These are phyloP conservation scores for Mormyrus proboscirostris DNA, from an alignment of 2,797 vertebrate species.

Conservation along the genomic window DNA sequence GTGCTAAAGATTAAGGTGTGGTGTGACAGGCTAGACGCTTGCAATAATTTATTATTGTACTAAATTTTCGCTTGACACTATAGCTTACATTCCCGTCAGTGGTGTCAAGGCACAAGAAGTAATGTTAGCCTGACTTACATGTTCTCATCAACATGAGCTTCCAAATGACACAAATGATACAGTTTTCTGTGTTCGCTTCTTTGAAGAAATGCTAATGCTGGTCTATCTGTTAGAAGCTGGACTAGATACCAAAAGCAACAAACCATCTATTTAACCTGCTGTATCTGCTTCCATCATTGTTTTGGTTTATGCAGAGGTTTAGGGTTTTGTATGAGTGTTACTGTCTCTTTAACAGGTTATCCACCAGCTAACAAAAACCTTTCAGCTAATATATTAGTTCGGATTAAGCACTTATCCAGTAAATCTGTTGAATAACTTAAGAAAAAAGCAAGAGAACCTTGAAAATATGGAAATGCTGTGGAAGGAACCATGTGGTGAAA, in stretches of 20 bases:
- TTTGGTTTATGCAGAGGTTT: background rate
- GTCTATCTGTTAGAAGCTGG: background rate
- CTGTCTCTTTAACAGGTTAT: background rate
- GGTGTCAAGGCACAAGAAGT: conserved; percentile 52
- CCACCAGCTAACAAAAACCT: background rate
- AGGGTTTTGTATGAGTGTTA: background rate
- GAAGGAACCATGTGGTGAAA: background rate
- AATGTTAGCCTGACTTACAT: background rate
- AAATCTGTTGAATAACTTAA: background rate
- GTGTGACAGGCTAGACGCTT: background rate
- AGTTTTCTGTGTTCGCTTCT: background rate
- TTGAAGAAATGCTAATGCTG: background rate
- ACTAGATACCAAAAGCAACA: background rate
- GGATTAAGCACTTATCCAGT: background rate
- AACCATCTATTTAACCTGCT: background rate
- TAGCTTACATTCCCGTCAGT: conserved; percentile 23
- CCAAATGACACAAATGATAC: background rate
- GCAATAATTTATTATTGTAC: background rate
- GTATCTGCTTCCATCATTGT: background rate
- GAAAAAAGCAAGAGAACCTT: background rate
- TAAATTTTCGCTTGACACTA: background rate
- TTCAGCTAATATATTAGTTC: background rate
- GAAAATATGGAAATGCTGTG: background rate
- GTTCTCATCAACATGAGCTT: background rate
- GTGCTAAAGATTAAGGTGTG: background rate